Evolutionary conservation across 1,140 invertebrate genomes (phyloP), one percentile per base, ranked within the genome.

Genomic region (Temnothorax nylanderi): DNA sequence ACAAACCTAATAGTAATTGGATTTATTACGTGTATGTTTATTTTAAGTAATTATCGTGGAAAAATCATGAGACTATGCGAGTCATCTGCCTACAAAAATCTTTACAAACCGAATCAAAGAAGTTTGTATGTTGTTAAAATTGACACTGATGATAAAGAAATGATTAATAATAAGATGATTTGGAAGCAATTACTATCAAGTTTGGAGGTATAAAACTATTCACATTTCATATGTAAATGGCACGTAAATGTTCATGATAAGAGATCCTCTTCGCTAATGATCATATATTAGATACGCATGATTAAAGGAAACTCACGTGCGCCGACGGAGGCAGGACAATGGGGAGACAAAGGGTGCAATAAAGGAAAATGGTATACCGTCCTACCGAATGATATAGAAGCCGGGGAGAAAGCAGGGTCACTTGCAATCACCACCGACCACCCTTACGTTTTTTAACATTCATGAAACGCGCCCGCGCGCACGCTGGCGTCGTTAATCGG

Each of bases 401-500:
- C 64, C 34, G 60, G 8, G 8, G 11, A 44, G 21, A n/a, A 81
- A 81, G 64, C 34, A 51, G 67, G 26, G 18, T 75, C 58, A 75
- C 49, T 72, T 62, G 26, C 62, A 54, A 21, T 82, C 21, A n/a
- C 47, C n/a, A 47, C 16, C 71, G 37, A 72, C 18, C 34, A 44
- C 58, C 47, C 18, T 65, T 34, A 18, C 21, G 32, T 77, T 60
- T 74, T 84, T 84, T 47, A 75, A 84, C 69, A 87, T 85, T 74
- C 65, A 44, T 21, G 62, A 84, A 78, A 67, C 26, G n/a, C 67
- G 10, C 37, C 6, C 37, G 37, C 65, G 37, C 32, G 44, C 34
- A n/a, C 26, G 37, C 11, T 37, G 54, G 71, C 62, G 21, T 88
- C 78, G 62, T 90, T 89, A 90, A 81, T 81, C 78, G 77, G 37